phyloP scores from a whole-genome alignment of 2,113 vertebrate species.

The Brachyhypopomus gauderio region DNA sequence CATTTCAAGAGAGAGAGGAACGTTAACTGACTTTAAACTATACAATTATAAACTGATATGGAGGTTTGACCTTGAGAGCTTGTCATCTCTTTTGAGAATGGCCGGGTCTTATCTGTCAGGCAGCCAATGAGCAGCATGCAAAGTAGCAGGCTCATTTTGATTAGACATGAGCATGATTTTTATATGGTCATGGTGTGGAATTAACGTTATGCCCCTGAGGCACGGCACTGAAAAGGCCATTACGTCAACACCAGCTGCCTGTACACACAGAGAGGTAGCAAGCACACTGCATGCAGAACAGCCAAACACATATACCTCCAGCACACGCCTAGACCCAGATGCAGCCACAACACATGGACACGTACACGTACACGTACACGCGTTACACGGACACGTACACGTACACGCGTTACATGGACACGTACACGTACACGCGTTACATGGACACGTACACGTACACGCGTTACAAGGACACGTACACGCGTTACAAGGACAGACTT shows the following conservation, averaged over 20 bases:
- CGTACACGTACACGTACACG: slow-evolving; percentile 31
- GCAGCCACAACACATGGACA: slow-evolving; percentile 48
- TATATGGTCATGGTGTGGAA: slow-evolving; percentile 16
- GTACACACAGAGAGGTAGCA: slow-evolving; percentile 20
- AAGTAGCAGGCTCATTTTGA: neutral
- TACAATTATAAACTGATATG: neutral
- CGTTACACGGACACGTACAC: slow-evolving; percentile 19
- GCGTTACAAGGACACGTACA: slow-evolving; percentile 24
- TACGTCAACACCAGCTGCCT: slow-evolving; percentile 29
- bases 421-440: neutral
- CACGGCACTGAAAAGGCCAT: slow-evolving; percentile 7
- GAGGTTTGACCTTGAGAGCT: slow-evolving; percentile 33
- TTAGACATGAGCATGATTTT: slow-evolving; percentile 38
- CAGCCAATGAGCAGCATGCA: slow-evolving; percentile 25
- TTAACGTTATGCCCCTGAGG: slow-evolving; percentile 29
- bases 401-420: slow-evolving; percentile 7
- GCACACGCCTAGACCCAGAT: slow-evolving; percentile 35
- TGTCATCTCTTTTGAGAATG: slow-evolving; percentile 28
- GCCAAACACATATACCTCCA: slow-evolving; percentile 11
- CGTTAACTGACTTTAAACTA: neutral
- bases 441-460: neutral
- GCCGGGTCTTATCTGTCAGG: slow-evolving; percentile 23
- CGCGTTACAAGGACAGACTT: slow-evolving; percentile 15
- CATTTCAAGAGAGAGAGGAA: slow-evolving; percentile 53
- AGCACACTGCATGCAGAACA: slow-evolving; percentile 49